Base-by-base conservation (phyloP, 2,797 vertebrate species). In the Coregonus sp. region DNA sequence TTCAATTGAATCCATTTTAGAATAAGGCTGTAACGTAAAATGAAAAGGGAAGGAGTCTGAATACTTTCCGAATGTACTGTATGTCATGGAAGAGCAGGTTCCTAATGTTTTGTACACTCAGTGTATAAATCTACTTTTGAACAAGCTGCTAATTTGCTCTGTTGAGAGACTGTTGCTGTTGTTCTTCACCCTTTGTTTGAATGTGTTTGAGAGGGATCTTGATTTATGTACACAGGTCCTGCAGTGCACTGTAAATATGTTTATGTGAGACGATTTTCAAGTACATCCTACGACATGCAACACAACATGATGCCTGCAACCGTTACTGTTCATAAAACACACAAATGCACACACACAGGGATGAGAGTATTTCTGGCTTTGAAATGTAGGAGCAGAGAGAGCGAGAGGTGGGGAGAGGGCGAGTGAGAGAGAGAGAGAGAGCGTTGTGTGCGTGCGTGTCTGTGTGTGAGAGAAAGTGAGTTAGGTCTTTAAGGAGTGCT, bases 401-500 rank as follows among this genome's bases (percentile, higher is more conserved):
- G 5, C 1, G 50, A 29, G 37, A 69, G 29, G 11, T 6, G 29
- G 31, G n/a, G 67, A 40, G n/a, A 5, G 18, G 35, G 18, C 2
- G 37, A 70, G 40, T 47, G 40, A 11, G 35, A 20, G 56, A 6
- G 18, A n/a, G 59, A 20, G 59, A 16, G 52, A 6, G 47, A 6
- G 47, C 0, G 25, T 54, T 54, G 52, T 15, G 52, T 56, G 52
- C 0, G 14, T 56, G 52, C 52, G 15, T 18, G 15, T 18, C 15
- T 18, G 18, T 56, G 18, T 70, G 29, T 40, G 61, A 14, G 7
- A 61, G 75, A 76, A 77, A 54, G 33, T 16, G 72, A 81, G 73
- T 68, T 80, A 82, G 75, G 75, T 74, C 76, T 82, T 82, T 78
- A 74, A 82, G 75, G 82, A 59, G 71, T 75, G 77, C 82, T 65